Base-by-base conservation (phyloP, 2,797 vertebrate species). In the Schizothorax lantsangensis region DNA sequence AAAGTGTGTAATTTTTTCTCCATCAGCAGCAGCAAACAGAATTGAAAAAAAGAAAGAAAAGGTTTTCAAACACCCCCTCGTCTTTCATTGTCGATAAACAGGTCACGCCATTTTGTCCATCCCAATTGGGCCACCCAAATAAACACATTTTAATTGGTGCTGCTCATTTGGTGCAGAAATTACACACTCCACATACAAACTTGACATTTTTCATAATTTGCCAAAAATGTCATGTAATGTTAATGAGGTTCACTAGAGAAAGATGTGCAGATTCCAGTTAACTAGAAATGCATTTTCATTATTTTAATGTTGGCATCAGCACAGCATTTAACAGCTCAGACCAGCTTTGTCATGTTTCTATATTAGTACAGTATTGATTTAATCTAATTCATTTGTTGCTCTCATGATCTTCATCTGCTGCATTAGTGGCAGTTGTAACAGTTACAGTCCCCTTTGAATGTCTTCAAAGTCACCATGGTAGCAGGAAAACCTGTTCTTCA, bases 401-500 rank as follows among this genome's bases (percentile, higher is more conserved):
- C 64, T 59, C 45, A 19, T 54, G 30, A 54, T 21, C 30, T 77
- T 23, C 14, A 79, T 64, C 54, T 79, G 8, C 38, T 62, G 38
- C 57, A 5, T 52, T 78, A 40, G 11, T 59, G 7, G 1, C 71
- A 45, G 11, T 74, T 83, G 23, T 57, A 52, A 69, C 66, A 54
- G 36, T 45, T 74, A 26, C 71, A 64, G 26, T 47, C 21, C 59
- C 6, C 40, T 36, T 62, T 74, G 5, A 47, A 81, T 49, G 45
- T 52, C 64, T 78, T 23, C 4, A 81, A 79, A 77, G 73, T 40
- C 54, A 38, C 47, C 68, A 80, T 33, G 45, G 21, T 40, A 45
- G 36, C 68, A 14, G 40, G 3, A 38, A 54, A 77, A 84, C 79
- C 84, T 86, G 86, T 84, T 88, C 72, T 57, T 79, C 38, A 88